Percentiles rank a stretch among this genome's conserved stretches.
Evolutionary conservation across 2,113 vertebrate species (phyloP).

Genomic region (Semnornis frantzii): DNA sequence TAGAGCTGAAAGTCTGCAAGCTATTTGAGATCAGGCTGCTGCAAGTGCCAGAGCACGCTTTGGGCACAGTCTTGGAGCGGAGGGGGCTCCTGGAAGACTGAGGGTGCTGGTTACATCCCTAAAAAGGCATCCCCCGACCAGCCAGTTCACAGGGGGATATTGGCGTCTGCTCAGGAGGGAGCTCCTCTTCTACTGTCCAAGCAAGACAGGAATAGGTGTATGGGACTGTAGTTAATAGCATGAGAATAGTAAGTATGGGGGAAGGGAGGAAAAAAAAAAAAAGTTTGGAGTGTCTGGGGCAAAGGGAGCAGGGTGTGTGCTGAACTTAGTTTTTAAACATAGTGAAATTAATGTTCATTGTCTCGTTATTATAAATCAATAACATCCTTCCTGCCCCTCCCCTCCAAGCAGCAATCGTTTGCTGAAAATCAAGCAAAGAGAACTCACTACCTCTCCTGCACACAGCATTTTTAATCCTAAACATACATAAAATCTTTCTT

Average conservation of each 20-base stretch:
- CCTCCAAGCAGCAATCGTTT: neutral
- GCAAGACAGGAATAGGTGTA: conserved; percentile 49
- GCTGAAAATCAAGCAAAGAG: neutral
- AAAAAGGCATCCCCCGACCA: conserved; percentile 36
- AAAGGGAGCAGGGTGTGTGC: neutral
- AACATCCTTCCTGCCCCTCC: neutral
- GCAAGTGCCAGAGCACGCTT: conserved; percentile 7
- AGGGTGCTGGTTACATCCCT: conserved; percentile 16
- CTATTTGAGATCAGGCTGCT: conserved; percentile 24
- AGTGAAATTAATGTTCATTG: conserved; percentile 39
- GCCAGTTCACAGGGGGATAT: conserved; percentile 44
- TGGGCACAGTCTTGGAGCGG: conserved; percentile 2
- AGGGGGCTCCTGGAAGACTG: conserved; percentile 28
- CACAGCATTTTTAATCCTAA: neutral
- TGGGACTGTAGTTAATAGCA: neutral
- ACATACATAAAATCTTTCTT: neutral
- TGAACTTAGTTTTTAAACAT: conserved; percentile 6
- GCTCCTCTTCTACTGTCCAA: conserved; percentile 18
- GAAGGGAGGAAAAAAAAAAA: neutral
- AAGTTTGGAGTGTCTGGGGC: neutral
- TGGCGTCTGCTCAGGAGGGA: conserved; percentile 53
- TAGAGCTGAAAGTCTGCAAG: conserved; percentile 5
- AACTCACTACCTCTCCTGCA: neutral
- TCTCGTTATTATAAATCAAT: conserved; percentile 17
- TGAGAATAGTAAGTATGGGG: conserved; percentile 6